phyloP scores from a whole-genome alignment of 2,888 invertebrate genomes.

The Germaria angustata region DNA sequence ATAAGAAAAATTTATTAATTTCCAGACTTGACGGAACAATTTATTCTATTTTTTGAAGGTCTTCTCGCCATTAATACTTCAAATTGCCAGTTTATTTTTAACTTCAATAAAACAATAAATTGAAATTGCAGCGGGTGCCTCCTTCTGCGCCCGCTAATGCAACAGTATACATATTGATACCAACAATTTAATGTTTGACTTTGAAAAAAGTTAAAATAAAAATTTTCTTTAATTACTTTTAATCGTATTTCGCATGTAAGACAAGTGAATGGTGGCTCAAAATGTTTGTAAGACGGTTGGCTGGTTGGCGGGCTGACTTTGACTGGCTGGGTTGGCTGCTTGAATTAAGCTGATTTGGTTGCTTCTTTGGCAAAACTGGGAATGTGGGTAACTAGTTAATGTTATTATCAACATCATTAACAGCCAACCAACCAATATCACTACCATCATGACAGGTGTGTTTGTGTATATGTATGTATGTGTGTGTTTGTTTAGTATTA shows the following conservation, averaged over 20 bases:
- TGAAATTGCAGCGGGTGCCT: not conserved
- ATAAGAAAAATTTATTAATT: not conserved
- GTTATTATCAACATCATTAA: conserved; percentile 38
- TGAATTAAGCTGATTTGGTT: not conserved
- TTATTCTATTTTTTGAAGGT: not conserved
- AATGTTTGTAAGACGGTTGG: conserved; percentile 46
- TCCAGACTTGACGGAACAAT: not conserved
- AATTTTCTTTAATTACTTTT: conserved; percentile 70
- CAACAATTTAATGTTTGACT: conserved; percentile 49
- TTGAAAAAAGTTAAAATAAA: conserved; percentile 64
- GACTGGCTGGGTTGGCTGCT: not conserved
- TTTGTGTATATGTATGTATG: not conserved
- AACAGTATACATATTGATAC: not conserved
- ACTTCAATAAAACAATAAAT: not conserved
- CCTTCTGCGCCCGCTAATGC: conserved; percentile 16
- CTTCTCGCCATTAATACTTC: conserved; percentile 7
- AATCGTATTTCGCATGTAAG: conserved; percentile 69
- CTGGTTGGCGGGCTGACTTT: conserved; percentile 39
- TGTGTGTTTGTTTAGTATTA: conserved; percentile 25
- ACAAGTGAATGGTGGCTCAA: conserved; percentile 58
- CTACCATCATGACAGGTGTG: not conserved
- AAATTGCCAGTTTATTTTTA: not conserved
- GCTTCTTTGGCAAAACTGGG: conserved; percentile 49
- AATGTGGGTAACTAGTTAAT: conserved; percentile 66
- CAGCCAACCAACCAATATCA: not conserved